Evolutionary conservation across 2,113 vertebrate species (phyloP), one percentile per base, ranked within the genome.

Genomic region (Pampusana beccarii): DNA sequence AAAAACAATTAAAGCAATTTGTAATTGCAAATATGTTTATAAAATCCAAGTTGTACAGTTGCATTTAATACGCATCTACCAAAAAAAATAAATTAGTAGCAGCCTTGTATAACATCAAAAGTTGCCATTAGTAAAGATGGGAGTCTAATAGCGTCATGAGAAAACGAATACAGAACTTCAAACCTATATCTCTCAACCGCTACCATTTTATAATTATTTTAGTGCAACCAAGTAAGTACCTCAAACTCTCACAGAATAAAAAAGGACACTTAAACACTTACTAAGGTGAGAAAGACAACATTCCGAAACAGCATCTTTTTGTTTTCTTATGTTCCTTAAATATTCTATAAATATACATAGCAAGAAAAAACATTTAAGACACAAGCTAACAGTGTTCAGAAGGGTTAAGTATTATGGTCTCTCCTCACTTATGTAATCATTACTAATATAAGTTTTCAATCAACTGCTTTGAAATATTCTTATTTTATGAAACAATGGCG

Each of bases 271-370:
- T 64, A 20, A 72, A 21, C 16, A 40, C 33, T 54, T 88, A 60
- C 10, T 36, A 62, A 10, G 10, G 8, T 48, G 10, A 60, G 19
- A 74, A 90, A 72, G 0, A 0, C 9, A 11, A 34, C 6, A n/a
- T n/a, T 81, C 28, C 3, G 1, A 40, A 87, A 7, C 5, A 84
- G 9, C 7, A 44, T 16, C 6, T 60, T 42, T 58, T 66, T 51
- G 9, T 19, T 71, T 61, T 62, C 6, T 1, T 38, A 4, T 12
- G 2, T 48, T 81, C 21, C 34, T 79, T 60, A 84, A 50, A 34
- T 54, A 72, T 31, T 56, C 9, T 65, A 24, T 4, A 70, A 75
- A 29, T 26, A 67, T 33, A 53, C 29, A 58, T 12, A 60, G 8
- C 13, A 64, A 72, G 42, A 73, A 54, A 33, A 69, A 3, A 0